These are phyloP conservation scores for Morpho helenor DNA, from an alignment of 2,888 invertebrate species.

Conservation along the genomic window DNA sequence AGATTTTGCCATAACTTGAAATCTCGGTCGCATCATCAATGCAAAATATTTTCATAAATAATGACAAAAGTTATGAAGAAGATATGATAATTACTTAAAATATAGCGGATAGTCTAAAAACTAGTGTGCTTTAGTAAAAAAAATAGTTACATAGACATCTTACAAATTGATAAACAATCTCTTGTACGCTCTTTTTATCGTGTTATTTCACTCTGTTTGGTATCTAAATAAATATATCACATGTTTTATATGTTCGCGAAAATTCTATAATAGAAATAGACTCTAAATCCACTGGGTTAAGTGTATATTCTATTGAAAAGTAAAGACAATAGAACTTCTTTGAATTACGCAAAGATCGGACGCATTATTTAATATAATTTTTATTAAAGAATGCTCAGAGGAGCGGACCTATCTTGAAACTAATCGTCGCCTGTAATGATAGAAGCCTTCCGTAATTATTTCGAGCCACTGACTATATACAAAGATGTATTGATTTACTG, in stretches of 20 bases:
- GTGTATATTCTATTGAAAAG: constrained; percentile 4
- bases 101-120: too few relatives aligned
- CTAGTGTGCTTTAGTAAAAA: too few relatives aligned
- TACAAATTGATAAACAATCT: too few relatives aligned
- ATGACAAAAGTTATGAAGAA: too few relatives aligned
- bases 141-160: too few relatives aligned
- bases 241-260: constrained; percentile 14
- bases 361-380: constrained; percentile 71
- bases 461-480: constrained; percentile 44
- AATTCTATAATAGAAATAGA: not conserved
- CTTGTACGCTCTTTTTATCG: too few relatives aligned
- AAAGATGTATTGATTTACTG: constrained; percentile 31
- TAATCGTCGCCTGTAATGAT: constrained; percentile 74
- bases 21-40: too few relatives aligned
- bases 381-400: constrained; percentile 70
- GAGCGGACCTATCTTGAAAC: constrained; percentile 62
- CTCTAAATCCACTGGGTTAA: constrained; percentile 2
- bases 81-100: too few relatives aligned
- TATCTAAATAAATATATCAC: constrained; percentile 15
- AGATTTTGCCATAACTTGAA: too few relatives aligned
- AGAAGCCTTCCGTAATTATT: constrained; percentile 72
- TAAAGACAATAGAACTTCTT: constrained; percentile 16
- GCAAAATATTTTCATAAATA: too few relatives aligned
- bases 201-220: not conserved
- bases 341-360: constrained; percentile 38